Conservation (phyloP, 2,888 invertebrate genomes). For the Hirtodrosophila duncani region DNA sequence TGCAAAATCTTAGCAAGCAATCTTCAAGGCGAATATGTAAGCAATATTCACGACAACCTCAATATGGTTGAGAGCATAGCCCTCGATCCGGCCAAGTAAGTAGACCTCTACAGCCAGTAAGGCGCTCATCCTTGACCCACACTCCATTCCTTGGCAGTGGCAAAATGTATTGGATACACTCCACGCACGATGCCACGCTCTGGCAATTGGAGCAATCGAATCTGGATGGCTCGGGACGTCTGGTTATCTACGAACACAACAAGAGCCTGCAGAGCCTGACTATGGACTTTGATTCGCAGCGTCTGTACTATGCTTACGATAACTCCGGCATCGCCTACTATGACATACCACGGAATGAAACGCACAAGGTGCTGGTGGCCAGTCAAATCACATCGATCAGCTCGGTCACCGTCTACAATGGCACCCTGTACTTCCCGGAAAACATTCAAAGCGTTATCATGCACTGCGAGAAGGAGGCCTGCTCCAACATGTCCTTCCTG, state of each 20-base stretch:
- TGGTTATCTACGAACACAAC: slow-evolving; percentile 62
- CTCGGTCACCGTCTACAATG: slow-evolving; percentile 84
- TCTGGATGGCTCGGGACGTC: slow-evolving; percentile 83
- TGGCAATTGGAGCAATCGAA: slow-evolving; percentile 81
- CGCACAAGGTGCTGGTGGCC: slow-evolving; percentile 66
- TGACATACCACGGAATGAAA: slow-evolving; percentile 78
- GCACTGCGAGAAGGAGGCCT: slow-evolving; percentile 81
- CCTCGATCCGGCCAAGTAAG: slow-evolving; percentile 82
- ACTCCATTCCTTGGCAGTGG: slow-evolving; percentile 76
- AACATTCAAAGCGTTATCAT: slow-evolving; percentile 82
- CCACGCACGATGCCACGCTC: slow-evolving; percentile 72
- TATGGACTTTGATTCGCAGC: slow-evolving; percentile 81
- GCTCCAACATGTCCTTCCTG: slow-evolving; percentile 78
- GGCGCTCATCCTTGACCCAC: neutral
- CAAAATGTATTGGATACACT: slow-evolving; percentile 81
- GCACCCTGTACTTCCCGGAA: slow-evolving; percentile 84
- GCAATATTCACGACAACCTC: slow-evolving; percentile 77
- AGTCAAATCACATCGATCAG: slow-evolving; percentile 76
- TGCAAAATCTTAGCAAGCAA: slow-evolving; percentile 84
- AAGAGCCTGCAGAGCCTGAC: slow-evolving; percentile 80
- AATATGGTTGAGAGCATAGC: slow-evolving; percentile 83
- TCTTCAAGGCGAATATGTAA: slow-evolving; percentile 85
- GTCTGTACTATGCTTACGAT: slow-evolving; percentile 86
- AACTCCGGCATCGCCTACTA: slow-evolving; percentile 81
- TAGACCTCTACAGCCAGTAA: neutral